Evolutionary conservation across 2,113 vertebrate genomes (phyloP), one percentile per base, ranked within the genome.

Genomic region (Arenaria interpres): DNA sequence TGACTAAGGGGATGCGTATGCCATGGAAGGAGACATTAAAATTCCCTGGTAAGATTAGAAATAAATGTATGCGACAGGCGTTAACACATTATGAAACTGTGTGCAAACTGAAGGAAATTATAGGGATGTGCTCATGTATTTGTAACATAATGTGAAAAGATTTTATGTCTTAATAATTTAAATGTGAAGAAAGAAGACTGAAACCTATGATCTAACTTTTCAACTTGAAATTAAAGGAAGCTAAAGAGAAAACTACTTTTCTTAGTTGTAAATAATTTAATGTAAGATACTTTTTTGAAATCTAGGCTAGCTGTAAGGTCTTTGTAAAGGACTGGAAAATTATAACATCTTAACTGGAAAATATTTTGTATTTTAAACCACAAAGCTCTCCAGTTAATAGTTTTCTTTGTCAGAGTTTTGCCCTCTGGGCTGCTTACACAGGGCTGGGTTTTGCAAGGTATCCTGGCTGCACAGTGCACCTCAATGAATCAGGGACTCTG

Each of bases 351-450:
- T 63, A 75, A 67, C 22, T 32, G n/a, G 56, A 86, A 96, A 88
- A 56, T 48, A 90, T 76, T 94, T 96, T 75, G 43, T 50, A 63
- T 95, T 90, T 96, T 92, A 60, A 92, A 64, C 67, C 28, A 51
- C 59, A 69, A 72, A 66, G 39, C 54, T 89, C 37, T 80, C 39
- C 39, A 90, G 28, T 90, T 76, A 69, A 93, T 77, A 63, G 24
- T 41, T 59, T 80, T 33, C 62, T 59, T 91, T 87, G 73, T 79
- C 39, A 93, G 9, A 33, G 45, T 80, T 90, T 67, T 90, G 3
- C 46, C 85, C 30, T 91, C 30, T 13, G 33, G 90, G 43, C 28
- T 85, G 11, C 71, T 87, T 41, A 54, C 14, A 7, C 9, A 68
- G 56, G 27, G 14, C 51, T 67, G 45, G 21, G 25, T 72, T 90